A percentile compares a stretch with the other conserved stretches of the same genome.
phyloP scores from a whole-genome alignment of 2,888 invertebrate genomes.

The Andricus curvator region DNA sequence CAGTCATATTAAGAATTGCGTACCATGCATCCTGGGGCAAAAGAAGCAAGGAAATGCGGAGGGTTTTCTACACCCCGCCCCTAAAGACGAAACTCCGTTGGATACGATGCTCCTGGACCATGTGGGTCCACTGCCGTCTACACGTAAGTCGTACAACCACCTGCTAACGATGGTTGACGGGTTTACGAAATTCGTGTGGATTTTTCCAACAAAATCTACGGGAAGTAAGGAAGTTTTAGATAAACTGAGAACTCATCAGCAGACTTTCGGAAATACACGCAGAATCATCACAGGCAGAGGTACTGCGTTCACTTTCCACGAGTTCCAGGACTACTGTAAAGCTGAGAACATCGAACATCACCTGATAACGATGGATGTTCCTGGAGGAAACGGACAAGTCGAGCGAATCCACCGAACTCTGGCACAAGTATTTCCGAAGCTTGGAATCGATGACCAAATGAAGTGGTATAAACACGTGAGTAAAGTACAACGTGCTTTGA shows the following conservation, averaged over 20 bases:
- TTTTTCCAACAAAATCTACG: no score
- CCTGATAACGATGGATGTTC: no score
- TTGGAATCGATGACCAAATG: slow-evolving; percentile 58
- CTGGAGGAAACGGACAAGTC: no score
- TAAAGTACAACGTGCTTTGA: slow-evolving; percentile 47
- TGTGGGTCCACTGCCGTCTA: slow-evolving; percentile 46
- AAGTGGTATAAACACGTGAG: slow-evolving; percentile 45
- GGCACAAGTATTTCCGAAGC: slow-evolving; percentile 65
- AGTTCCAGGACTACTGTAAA: slow-evolving; percentile 68
- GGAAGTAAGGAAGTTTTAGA: not conserved
- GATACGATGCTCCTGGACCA: slow-evolving; percentile 47
- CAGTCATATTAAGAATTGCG: no score
- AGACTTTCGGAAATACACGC: slow-evolving; percentile 70
- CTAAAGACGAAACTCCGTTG: slow-evolving; percentile 39
- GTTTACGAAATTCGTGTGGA: no score
- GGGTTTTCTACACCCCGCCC: slow-evolving; percentile 42
- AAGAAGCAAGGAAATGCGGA: slow-evolving; percentile 46
- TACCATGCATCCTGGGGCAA: no score
- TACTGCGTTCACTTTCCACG: slow-evolving; percentile 42
- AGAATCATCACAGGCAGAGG: slow-evolving; percentile 65
- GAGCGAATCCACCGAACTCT: slow-evolving; percentile 59
- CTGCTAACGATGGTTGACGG: no score
- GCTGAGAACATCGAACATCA: slow-evolving; percentile 61
- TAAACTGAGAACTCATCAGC: slow-evolving; percentile 63
- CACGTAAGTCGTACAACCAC: slow-evolving; percentile 43